Conservation (phyloP, 2,888 invertebrate genomes). For the Hypena proboscidalis region DNA sequence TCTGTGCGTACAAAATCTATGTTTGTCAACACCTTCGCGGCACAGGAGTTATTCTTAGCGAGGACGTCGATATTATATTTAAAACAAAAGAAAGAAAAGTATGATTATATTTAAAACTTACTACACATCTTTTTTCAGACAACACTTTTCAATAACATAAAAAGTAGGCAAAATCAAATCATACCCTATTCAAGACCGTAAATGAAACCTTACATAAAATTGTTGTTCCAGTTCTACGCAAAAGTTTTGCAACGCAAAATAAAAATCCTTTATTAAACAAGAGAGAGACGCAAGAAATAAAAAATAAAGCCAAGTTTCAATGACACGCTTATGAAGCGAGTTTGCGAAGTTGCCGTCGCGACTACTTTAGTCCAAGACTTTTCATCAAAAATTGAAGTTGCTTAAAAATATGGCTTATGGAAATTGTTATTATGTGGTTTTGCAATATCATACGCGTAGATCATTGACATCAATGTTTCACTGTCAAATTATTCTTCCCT, state of each 20-base stretch:
- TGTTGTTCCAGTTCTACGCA: not conserved
- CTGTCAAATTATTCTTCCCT: too few species aligned
- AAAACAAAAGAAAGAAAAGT: too few species aligned
- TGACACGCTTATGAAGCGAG: conserved; percentile 38
- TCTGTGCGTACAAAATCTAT: too few species aligned
- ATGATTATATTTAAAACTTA: too few species aligned
- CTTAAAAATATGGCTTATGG: too few species aligned
- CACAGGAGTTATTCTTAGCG: too few species aligned
- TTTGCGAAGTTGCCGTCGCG: conserved; percentile 18
- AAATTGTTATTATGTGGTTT: too few species aligned
- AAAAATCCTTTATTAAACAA: conserved; percentile 16
- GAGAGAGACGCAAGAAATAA: conserved; percentile 11
- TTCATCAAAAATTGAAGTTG: conserved; percentile 9
- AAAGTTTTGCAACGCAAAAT: conserved; percentile 19
- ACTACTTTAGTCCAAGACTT: conserved; percentile 11
- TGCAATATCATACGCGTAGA: too few species aligned
- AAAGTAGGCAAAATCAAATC: not conserved
- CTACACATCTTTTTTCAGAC: not conserved
- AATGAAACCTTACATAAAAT: conserved; percentile 13
- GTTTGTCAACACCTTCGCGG: too few species aligned
- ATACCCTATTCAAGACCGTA: conserved; percentile 1
- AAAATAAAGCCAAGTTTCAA: conserved; percentile 19
- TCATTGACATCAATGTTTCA: too few species aligned
- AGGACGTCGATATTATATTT: too few species aligned
- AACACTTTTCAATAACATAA: not conserved